phyloP scores from a whole-genome alignment of 2,113 vertebrate genomes.

The Daboia siamensis region DNA sequence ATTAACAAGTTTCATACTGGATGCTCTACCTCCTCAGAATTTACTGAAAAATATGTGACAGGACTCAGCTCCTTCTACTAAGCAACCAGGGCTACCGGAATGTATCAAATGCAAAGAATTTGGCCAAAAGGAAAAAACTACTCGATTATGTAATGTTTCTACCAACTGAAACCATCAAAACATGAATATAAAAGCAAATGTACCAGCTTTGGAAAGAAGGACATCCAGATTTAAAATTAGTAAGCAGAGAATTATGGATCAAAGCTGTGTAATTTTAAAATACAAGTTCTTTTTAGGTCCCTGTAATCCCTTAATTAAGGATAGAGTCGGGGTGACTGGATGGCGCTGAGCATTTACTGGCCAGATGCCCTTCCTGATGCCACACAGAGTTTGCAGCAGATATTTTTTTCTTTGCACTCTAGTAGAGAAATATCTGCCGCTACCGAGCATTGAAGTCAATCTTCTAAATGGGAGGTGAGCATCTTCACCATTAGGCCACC shows the following conservation, averaged over 20 bases:
- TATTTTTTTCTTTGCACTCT: background rate
- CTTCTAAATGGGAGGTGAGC: background rate
- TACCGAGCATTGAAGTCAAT: background rate
- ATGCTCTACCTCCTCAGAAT: background rate
- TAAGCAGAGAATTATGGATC: background rate
- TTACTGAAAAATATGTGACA: background rate
- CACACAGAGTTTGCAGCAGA: background rate
- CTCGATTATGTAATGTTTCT: background rate
- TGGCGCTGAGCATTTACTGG: background rate
- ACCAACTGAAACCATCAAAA: background rate
- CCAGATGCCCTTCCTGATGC: background rate
- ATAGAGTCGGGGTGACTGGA: background rate
- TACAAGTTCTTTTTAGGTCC: background rate
- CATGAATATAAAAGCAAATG: background rate
- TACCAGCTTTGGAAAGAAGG: background rate
- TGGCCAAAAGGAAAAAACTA: background rate
- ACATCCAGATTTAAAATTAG: background rate
- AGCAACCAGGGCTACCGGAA: too few relatives aligned
- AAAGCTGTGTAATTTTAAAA: background rate
- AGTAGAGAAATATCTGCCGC: background rate
- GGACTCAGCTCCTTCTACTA: background rate
- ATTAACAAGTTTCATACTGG: background rate
- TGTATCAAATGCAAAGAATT: background rate
- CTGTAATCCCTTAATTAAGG: background rate
- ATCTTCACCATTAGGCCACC: background rate